These are phyloP conservation scores for Meta bourneti DNA, from an alignment of 2,888 invertebrate species.

Conservation along the genomic window DNA sequence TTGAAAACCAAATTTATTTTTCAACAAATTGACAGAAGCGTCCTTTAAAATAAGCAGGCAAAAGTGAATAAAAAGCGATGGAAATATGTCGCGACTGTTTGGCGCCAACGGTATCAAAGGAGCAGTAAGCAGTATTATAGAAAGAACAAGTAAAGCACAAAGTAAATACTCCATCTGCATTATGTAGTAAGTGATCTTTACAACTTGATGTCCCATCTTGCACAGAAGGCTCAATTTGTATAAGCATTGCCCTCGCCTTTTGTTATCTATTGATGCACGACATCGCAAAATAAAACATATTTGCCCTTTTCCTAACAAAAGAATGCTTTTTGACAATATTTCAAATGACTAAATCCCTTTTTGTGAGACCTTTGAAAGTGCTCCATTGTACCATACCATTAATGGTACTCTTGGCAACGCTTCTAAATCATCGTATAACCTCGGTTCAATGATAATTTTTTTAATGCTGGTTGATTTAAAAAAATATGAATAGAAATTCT, in stretches of 20 bases:
- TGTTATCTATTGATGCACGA: background rate
- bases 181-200: background rate
- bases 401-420: background rate
- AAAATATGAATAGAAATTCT: too few relatives aligned
- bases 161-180: background rate
- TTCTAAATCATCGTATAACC: background rate
- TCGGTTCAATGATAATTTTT: background rate
- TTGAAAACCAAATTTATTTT: background rate
- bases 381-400: background rate
- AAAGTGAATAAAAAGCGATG: background rate
- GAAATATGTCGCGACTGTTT: conserved; percentile 1
- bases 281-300: background rate
- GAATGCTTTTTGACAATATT: background rate
- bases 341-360: background rate
- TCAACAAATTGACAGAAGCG: background rate
- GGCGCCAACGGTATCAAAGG: background rate
- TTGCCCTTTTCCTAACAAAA: background rate
- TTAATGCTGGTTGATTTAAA: background rate
- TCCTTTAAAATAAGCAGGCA: background rate
- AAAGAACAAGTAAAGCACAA: background rate
- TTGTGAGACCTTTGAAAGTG: background rate
- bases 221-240: background rate
- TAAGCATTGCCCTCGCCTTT: background rate
- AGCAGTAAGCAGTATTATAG: background rate
- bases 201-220: background rate